Base-by-base conservation (phyloP, 1,140 invertebrate genomes). In the Nebria ingens region DNA sequence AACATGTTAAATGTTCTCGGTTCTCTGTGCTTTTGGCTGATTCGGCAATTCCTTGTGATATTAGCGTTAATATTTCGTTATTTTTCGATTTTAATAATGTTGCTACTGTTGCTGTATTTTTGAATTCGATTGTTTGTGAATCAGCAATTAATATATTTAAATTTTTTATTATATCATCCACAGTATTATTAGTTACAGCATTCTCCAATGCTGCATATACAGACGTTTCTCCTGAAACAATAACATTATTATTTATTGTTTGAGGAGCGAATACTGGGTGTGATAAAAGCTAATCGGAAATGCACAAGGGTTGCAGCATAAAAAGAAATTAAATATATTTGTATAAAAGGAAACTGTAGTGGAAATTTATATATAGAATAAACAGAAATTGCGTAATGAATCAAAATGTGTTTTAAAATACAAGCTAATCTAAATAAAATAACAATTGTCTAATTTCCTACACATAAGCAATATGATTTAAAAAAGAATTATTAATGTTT, bases 21-120 rank as follows among this genome's bases (percentile, higher is more conserved):
- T 85, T 85, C 20, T 70, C 69, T 60, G 82, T 79, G 61, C 74
- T 81, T 75, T 86, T 87, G 6, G 81, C 82, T 29, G 86, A 76
- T 68, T 87, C 85, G 0, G 86, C 84, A 53, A 87, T 80, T 13
- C 79, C 77, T 68, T 84, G 80, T 13, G 82, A 76, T 21, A 75
- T 71, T 22, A 73, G 22, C 29, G 19, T 56, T 21, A 59, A 50
- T 9, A 63, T 57, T 29, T 54, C 22, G 21, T 55, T 58, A n/a
- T 58, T 58, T 29, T 59, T 23, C 15, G 22, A 29, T 17, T 53
- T 2, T 34, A 65, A 56, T 22, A 64, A 56, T 25, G 38, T 52
- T 42, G 55, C 56, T 23, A 59, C 57, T 2, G 57, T n/a, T 29
- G 56, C 53, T 4, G 54, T 42, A 54, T 59, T 58, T n/a, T 58